Conservation (phyloP, 2,113 vertebrate genomes). For the Mellivora capensis region DNA sequence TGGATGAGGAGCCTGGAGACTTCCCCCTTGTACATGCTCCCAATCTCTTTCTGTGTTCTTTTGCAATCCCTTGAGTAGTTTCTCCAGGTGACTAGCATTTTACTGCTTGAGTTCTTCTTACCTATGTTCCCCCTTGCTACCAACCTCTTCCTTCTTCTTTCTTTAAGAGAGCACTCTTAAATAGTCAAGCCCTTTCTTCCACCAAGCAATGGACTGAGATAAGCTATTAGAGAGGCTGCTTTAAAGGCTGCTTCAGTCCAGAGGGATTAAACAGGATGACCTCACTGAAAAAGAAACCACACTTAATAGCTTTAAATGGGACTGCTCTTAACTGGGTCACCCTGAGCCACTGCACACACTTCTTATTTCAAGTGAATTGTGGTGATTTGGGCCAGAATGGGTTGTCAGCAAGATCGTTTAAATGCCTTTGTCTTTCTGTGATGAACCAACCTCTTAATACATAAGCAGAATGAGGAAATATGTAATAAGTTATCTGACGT, state of each 20-base stretch:
- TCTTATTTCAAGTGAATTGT: slow-evolving; percentile 48
- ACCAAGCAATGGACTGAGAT: slow-evolving; percentile 36
- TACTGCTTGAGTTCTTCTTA: not conserved
- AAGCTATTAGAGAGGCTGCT: slow-evolving; percentile 3
- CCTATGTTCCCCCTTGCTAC: not conserved
- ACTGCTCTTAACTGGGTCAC: slow-evolving; percentile 61
- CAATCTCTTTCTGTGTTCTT: not conserved
- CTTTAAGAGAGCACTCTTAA: slow-evolving; percentile 18
- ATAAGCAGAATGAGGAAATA: slow-evolving; percentile 40
- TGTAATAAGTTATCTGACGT: not conserved
- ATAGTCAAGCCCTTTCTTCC: not conserved
- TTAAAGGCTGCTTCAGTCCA: slow-evolving; percentile 30
- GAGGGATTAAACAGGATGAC: slow-evolving; percentile 58
- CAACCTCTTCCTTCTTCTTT: not conserved
- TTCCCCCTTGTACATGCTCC: not conserved
- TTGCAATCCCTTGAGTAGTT: not conserved
- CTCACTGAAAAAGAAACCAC: slow-evolving; percentile 60
- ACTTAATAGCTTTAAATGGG: slow-evolving; percentile 60
- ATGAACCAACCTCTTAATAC: slow-evolving; percentile 35
- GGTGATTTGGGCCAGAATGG: slow-evolving; percentile 39
- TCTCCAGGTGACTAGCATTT: not conserved
- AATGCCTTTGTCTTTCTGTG: slow-evolving; percentile 35
- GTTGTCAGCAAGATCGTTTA: not conserved
- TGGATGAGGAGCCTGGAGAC: not conserved
- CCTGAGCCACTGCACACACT: slow-evolving; percentile 9